Evolutionary conservation across 2,888 invertebrate genomes (phyloP), one percentile per base, ranked within the genome.

Genomic region (Theodoxus fluviatilis): DNA sequence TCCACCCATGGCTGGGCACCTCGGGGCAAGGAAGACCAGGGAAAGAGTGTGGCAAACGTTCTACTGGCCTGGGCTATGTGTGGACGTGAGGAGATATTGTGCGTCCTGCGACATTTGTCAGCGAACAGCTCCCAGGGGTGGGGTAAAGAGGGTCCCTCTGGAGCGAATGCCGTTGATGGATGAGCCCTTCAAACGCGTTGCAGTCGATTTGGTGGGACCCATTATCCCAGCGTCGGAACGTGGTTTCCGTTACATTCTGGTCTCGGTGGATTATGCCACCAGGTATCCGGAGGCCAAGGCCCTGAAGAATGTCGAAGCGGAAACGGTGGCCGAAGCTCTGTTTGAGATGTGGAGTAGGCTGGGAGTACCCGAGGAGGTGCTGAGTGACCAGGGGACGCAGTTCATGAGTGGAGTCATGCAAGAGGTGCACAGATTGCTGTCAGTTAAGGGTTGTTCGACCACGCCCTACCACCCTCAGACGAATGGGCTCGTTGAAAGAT

Each of bases 181-280:
- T 67, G 67, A 55, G 22, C 74, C 77, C n/a, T 76, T 76, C 52
- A 68, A 66, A 22, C 47, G 74, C 47, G 68, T 76, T 4, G 72
- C 73, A 7, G 22, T 74, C 1, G 75, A 75, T 70, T 28, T 75
- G 18, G 47, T 76, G 18, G 77, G 75, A 28, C 77, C 75, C 15
- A 49, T 76, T 25, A 22, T 37, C 31, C 73, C 71, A 28, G 59
- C 67, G 0, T 69, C 74, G 4, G 72, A 71, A 6, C 49, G 66
- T 61, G 71, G 74, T n/a, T 66, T 72, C 65, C 47, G 73, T 18
- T 74, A 71, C 59, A 73, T 76, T 6, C 38, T 79, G 12, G 72
- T 73, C 0, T 15, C 75, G 12, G 73, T 75, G 1, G 75, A 79
- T 61, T 75, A 73, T 67, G 73, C 75, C 15, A 76, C 78, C 3